Evolutionary conservation across 2,888 invertebrate genomes (phyloP).

Genomic region (Microdon myrmicae): DNA sequence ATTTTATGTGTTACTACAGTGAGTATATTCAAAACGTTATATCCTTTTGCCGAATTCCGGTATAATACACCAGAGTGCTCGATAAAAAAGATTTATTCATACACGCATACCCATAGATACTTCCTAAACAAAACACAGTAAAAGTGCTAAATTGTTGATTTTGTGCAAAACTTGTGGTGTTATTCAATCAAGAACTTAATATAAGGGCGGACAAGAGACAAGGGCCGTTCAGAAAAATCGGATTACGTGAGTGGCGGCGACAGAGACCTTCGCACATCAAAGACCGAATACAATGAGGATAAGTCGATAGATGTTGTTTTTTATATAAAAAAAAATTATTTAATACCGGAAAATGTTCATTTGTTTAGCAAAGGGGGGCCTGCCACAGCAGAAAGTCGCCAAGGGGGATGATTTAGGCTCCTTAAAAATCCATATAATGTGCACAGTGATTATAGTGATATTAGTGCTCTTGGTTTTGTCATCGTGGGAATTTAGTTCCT

Average conservation of each 20-base stretch:
- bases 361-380: too few species aligned
- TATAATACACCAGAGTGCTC: constrained; percentile 1
- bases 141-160: background rate
- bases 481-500: too few species aligned
- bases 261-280: constrained; percentile 46
- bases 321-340: too few species aligned
- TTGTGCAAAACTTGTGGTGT: too few species aligned
- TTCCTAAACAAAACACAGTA: constrained; percentile 28
- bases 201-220: constrained; percentile 5
- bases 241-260: constrained; percentile 49
- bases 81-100: background rate
- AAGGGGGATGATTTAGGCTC: too few species aligned
- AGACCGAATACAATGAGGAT: constrained; percentile 45
- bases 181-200: too few species aligned
- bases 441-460: too few species aligned
- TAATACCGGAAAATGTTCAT: too few species aligned
- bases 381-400: too few species aligned
- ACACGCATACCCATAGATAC: constrained; percentile 13
- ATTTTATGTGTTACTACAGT: constrained; percentile 43
- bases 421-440: too few species aligned
- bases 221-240: constrained; percentile 25
- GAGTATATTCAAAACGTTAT: constrained; percentile 20
- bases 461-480: too few species aligned
- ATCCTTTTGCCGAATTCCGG: background rate
- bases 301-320: too few species aligned